Base-by-base conservation (phyloP, 2,113 vertebrate species). In the Argyrosomus japonicus region DNA sequence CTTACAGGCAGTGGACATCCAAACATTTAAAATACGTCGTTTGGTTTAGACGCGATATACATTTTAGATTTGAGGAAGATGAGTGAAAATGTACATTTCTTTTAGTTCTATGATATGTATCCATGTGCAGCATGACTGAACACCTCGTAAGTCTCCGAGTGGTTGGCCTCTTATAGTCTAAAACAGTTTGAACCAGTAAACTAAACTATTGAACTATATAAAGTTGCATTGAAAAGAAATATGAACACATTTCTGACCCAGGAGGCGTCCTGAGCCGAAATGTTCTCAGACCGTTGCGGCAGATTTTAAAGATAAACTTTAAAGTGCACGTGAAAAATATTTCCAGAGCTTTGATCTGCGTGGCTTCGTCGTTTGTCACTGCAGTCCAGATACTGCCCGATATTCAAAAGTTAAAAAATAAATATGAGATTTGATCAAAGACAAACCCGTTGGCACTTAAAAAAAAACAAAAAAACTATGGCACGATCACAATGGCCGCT, bases 271-370 rank as follows among this genome's bases (percentile, higher is more conserved):
- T 17, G 53, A 45, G 57, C 18, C 2, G 2, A 65, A n/a, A 60
- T 2, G 12, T 40, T 63, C 40, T 77, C 75, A 65, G 60, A 75
- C 23, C 51, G 19, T 19, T 1, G 2, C 40, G 72, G 62, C 86
- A 76, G 48, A 73, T 72, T 76, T 80, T 57, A 36, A 83, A 81
- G 25, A 77, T 45, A 32, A 86, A 75, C 5, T 19, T 54, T 88
- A 91, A 92, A 90, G 88, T 92, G 87, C 88, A 77, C 32, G 32
- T 65, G n/a, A 67, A 79, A 48, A 40, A 32, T 53, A 13, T 50
- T n/a, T 50, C 23, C 64, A 51, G 50, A 85, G 62, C 58, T 79
- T 85, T 90, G 83, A 77, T 88, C 75, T 58, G 75, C 32, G 32
- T 75, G 81, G 85, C 83, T 84, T 80, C 2, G 7, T 54, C 43